Evolutionary conservation across 2,113 vertebrate genomes (phyloP).

Genomic region (Protobothrops mucrosquamatus): DNA sequence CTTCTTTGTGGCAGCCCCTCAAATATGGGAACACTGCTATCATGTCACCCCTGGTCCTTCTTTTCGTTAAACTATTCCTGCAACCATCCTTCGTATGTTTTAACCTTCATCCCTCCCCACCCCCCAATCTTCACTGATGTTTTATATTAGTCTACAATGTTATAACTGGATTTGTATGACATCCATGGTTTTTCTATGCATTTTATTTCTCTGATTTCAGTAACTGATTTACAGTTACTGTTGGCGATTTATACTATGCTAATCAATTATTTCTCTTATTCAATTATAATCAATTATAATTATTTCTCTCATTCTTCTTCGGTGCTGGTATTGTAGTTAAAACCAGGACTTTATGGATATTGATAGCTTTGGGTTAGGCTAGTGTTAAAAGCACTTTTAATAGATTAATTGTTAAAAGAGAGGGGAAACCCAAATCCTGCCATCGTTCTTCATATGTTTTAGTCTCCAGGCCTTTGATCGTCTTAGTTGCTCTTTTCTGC

Average conservation of each 20-base stretch:
- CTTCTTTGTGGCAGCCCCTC: too few species aligned
- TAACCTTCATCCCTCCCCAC: neutral
- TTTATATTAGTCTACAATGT: neutral
- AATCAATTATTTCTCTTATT: too few species aligned
- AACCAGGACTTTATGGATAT: neutral
- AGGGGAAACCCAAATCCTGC: neutral
- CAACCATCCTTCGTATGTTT: neutral
- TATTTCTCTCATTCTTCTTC: neutral
- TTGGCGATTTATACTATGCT: neutral
- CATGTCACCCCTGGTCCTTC: too few species aligned
- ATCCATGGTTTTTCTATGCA: neutral
- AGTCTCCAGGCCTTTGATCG: too few species aligned
- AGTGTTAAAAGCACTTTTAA: neutral
- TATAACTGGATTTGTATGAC: neutral
- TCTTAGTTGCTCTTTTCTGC: too few species aligned
- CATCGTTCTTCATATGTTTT: too few species aligned
- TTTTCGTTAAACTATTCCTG: too few species aligned
- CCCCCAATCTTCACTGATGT: neutral
- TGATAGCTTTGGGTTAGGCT: neutral
- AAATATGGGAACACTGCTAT: too few species aligned
- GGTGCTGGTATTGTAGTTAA: too few species aligned
- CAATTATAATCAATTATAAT: too few species aligned
- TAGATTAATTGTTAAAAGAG: neutral
- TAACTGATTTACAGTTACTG: neutral
- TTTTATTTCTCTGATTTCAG: neutral